Base-by-base conservation (phyloP, 2,888 invertebrate species). In the Ophion obscuratus region DNA sequence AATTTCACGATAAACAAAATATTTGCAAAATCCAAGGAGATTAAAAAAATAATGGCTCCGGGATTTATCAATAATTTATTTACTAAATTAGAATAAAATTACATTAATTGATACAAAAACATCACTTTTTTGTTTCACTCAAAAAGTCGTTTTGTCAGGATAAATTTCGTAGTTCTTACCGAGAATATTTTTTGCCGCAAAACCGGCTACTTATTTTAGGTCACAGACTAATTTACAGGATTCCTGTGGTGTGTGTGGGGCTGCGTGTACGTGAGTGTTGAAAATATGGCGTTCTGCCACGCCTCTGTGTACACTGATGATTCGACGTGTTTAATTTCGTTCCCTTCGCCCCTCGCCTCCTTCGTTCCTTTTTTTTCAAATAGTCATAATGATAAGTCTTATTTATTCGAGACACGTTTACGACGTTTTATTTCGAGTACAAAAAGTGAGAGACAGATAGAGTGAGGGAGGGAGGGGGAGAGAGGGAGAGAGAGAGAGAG, bases 281-380 rank as follows among this genome's bases (percentile, higher is more conserved):
- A 47, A 73, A 80, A 80, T 61, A 75, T 75, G 53, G 79, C 82
- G 70, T 44, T 44, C 24, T 80, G 85, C 82, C 87, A 83, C 87
- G 79, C 87, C 88, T 86, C 70, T 86, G 81, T 88, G 83, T 86
- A 86, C 83, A 77, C 66, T 84, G 83, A 85, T 83, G 84, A 87
- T 87, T 88, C 83, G 75, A 79, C 75, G 79, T 59, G 75, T 85
- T 82, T 79, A 82, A 85, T 85, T 85, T 81, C 81, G 61, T 59
- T 66, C 76, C 71, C 70, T 27, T 59, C 11, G 53, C 71, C 44
- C 20, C 66, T 17, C 73, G 47, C 47, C 17, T 62, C 59, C 14
- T 47, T 36, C 73, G 7, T 31, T 47, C 67, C 20, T 62, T 61
- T 11, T 11, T 40, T 71, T 73, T 74, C 81, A 68, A 84, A 85